phyloP scores from a whole-genome alignment of 2,888 invertebrate species.

The Catocala sponsa region DNA sequence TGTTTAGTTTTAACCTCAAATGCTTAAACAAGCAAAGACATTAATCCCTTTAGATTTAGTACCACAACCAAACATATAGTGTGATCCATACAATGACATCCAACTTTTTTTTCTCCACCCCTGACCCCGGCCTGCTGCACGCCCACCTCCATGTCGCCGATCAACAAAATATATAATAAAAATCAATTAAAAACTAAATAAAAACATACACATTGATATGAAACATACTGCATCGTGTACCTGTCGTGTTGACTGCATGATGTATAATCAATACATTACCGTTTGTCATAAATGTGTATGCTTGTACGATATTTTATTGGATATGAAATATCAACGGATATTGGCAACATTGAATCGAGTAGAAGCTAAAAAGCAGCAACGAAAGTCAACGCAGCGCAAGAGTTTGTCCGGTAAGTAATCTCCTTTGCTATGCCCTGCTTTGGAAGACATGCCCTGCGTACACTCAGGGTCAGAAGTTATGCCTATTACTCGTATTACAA shows the following conservation, averaged over 20 bases:
- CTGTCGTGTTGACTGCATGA: constrained; percentile 87
- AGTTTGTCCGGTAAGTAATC: constrained; percentile 94
- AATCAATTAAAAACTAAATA: constrained; percentile 51
- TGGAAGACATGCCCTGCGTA: constrained; percentile 61
- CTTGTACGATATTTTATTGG: constrained; percentile 60
- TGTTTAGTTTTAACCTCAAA: constrained; percentile 45
- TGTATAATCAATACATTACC: constrained; percentile 77
- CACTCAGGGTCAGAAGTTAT: constrained; percentile 69
- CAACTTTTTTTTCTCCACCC: constrained; percentile 84
- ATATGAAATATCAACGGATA: constrained; percentile 63
- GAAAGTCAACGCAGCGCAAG: constrained; percentile 91
- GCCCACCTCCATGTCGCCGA: constrained; percentile 82
- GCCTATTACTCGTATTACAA: constrained; percentile 32
- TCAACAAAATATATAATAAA: constrained; percentile 67
- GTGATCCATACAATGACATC: constrained; percentile 87
- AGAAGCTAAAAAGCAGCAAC: constrained; percentile 98
- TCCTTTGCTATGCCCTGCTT: constrained; percentile 83
- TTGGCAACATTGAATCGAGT: constrained; percentile 74
- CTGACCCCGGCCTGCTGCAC: constrained; percentile 85
- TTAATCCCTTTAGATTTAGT: constrained; percentile 73
- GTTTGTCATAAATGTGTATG: constrained; percentile 83
- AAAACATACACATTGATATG: constrained; percentile 78
- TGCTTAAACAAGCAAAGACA: constrained; percentile 60
- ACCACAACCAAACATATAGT: constrained; percentile 74
- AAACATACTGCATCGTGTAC: constrained; percentile 78